Conservation (phyloP, 2,797 vertebrate genomes). For the Brotogeris chrysoptera region DNA sequence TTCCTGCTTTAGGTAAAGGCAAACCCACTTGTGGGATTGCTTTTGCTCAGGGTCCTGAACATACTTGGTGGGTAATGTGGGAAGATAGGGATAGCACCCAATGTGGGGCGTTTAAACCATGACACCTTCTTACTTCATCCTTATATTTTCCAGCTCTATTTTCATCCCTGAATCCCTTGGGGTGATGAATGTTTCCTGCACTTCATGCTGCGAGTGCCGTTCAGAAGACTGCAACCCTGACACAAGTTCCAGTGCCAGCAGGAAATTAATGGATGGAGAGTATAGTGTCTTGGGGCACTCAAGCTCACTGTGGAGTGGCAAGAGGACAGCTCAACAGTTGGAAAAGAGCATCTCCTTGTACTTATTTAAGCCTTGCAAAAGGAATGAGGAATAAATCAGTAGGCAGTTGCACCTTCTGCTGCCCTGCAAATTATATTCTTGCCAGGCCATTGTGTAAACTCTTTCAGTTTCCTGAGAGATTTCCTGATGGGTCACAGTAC, state of each 20-base stretch:
- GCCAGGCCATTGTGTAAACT: slow-evolving; percentile 71
- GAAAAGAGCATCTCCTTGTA: slow-evolving; percentile 58
- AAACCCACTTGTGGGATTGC: no score
- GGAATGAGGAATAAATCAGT: slow-evolving; percentile 44
- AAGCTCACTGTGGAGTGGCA: neutral
- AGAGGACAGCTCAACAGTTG: slow-evolving; percentile 20
- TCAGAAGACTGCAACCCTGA: neutral
- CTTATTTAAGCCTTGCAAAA: slow-evolving; percentile 58
- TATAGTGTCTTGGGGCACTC: neutral
- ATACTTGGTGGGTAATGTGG: no score
- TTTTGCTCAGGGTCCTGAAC: no score
- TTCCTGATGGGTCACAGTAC: slow-evolving; percentile 73
- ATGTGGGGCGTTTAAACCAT: no score
- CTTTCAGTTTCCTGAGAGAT: slow-evolving; percentile 72
- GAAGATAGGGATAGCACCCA: no score
- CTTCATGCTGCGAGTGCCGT: neutral
- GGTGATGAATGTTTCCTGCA: neutral
- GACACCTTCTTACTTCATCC: neutral
- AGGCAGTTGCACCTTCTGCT: slow-evolving; percentile 59
- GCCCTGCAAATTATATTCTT: slow-evolving; percentile 74
- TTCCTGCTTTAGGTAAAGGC: no score
- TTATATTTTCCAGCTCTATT: neutral
- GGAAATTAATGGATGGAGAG: neutral
- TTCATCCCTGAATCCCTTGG: neutral
- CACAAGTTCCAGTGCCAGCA: neutral